These are phyloP conservation scores for Tyto alba DNA, from an alignment of 2,113 vertebrate species.

Conservation along the genomic window DNA sequence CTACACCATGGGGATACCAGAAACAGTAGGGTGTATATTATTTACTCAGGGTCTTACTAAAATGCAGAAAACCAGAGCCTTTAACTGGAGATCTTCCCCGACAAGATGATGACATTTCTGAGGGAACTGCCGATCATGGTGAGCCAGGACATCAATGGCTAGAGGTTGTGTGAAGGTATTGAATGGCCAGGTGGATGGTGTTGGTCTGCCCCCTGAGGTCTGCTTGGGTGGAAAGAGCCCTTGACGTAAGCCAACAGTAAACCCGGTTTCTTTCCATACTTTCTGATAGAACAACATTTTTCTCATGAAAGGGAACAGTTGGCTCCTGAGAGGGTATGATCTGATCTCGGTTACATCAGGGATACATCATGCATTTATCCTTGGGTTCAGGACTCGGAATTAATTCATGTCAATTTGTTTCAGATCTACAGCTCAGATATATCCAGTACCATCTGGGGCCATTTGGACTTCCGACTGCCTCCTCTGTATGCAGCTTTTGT, in stretches of 20 bases:
- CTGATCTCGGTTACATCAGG: neutral
- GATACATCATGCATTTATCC: rapidly evolving
- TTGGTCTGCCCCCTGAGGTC: neutral
- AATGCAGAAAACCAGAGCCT: neutral
- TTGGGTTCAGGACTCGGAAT: neutral
- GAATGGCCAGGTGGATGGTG: neutral
- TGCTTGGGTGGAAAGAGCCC: neutral
- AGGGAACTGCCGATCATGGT: rapidly evolving
- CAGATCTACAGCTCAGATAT: conserved; percentile 75
- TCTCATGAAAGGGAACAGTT: neutral
- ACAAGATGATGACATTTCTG: neutral
- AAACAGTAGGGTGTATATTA: neutral
- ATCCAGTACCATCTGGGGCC: conserved; percentile 86
- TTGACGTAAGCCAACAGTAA: neutral
- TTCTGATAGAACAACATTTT: neutral
- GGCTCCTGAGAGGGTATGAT: neutral
- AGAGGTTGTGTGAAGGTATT: neutral
- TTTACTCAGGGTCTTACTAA: neutral
- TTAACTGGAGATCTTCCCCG: neutral
- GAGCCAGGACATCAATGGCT: no score
- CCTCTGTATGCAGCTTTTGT: conserved; percentile 87
- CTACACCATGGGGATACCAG: neutral
- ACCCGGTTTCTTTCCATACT: neutral
- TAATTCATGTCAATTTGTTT: conserved; percentile 32
- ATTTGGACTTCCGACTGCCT: conserved; percentile 71